Evolutionary conservation across 2,888 invertebrate genomes (phyloP), one percentile per base, ranked within the genome.

Genomic region (Aproaerema taeniolella): DNA sequence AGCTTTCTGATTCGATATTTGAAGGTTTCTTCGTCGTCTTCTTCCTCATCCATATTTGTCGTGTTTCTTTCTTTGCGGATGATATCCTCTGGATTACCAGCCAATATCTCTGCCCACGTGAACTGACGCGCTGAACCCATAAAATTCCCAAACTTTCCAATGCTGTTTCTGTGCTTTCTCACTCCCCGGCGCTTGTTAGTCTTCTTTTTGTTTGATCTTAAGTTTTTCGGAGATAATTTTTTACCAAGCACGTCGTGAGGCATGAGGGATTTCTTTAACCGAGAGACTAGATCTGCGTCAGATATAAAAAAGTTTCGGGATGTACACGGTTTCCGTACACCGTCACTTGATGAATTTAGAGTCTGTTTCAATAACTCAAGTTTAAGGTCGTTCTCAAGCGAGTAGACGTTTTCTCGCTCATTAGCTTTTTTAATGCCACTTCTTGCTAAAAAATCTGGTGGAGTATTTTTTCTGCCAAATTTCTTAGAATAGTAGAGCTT

Each of bases 61-160:
- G 59, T 43, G 42, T 70, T 78, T 5, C 80, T 67, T 16, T 86
- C 85, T 51, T 88, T 89, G 42, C 89, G 85, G 9, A 91, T 77
- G 2, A 91, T 88, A 52, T 87, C 76, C 60, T 91, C 91, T 1
- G 91, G 91, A 60, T 92, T 89, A 29, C 88, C 88, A 38, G 90
- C 88, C 31, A 91, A 65, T 34, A 92, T 90, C 58, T 89, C 89
- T 0, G 91, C 91, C 92, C 92, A 92, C 48, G 89, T 89, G 62
- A 91, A 90, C 52, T 89, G 88, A 36, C 81, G 74, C 0, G 82
- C 82, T 0, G 87, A 87, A 3, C 87, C 87, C 80, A 87, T 81
- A 35, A 87, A 82, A 49, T 87, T 86, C 0, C 87, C 87, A 42
- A 87, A 87, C 51, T 86, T 87, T 0, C 87, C 87, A 16, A 83